Percentiles rank a stretch among this genome's conserved stretches.
These are phyloP conservation scores for Hydraecia micacea DNA, from an alignment of 2,888 invertebrate genomes.

Conservation along the genomic window DNA sequence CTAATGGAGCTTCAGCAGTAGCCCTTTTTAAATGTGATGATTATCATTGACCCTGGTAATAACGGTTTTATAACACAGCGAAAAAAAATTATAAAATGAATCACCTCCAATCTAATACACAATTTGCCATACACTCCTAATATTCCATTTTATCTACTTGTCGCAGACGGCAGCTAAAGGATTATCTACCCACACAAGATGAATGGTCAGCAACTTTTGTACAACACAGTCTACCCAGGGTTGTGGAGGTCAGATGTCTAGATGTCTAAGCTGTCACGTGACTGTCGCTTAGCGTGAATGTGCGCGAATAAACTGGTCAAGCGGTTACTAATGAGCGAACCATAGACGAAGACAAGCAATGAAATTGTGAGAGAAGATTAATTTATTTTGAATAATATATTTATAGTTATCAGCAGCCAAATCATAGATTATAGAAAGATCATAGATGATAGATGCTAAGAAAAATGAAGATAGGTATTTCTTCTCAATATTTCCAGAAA, in stretches of 20 bases:
- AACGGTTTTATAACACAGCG: background rate
- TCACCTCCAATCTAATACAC: background rate
- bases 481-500: background rate
- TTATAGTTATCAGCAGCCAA: background rate
- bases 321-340: constrained; percentile 34
- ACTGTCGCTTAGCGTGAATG: constrained; percentile 25
- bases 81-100: background rate
- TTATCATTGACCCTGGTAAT: background rate
- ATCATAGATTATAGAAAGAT: background rate
- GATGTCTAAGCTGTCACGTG: constrained; percentile 23
- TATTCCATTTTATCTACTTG: background rate
- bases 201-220: background rate
- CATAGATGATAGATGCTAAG: background rate
- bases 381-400: background rate
- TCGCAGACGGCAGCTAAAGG: background rate
- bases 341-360: background rate
- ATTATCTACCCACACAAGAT: constrained; percentile 32
- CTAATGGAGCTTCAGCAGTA: background rate
- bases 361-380: background rate
- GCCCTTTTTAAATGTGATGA: background rate
- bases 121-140: background rate
- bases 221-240: background rate
- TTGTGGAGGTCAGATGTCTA: constrained; percentile 31
- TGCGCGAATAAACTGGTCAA: constrained; percentile 29
- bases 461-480: background rate